Base-by-base conservation (phyloP, 1,140 invertebrate species). In the Tetramorium alpestre region DNA sequence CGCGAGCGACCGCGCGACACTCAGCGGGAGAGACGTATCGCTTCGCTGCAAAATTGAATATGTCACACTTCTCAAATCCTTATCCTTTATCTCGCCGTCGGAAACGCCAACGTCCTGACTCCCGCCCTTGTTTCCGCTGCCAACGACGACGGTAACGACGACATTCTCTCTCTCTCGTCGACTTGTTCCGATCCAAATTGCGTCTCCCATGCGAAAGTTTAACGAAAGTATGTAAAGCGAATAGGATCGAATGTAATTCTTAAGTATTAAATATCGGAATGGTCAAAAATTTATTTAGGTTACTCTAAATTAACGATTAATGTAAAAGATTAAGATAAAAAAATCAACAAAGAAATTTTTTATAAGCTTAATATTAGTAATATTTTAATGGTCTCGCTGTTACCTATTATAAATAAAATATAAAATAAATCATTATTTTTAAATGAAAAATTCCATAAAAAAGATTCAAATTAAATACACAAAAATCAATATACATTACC, bases 1-100 rank as follows among this genome's bases (percentile, higher is more conserved):
- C 22, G 60, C 58, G 18, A 78, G 10, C 44, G 18, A 78, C 60
- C 76, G 60, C 60, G 60, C 47, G 62, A 67, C 77, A 41, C 13
- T 67, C 62, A 67, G n/a, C 77, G 2, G 8, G 22, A 54, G 10
- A 60, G 69, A 73, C 65, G 64, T 85, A 77, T 76, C 47, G 70
- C 81, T 72, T 73, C 41, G 54, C 41, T 78, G 64, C 86, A 67
- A 85, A 88, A 88, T 88, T 88, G 87, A 88, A 88, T 88, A 85
- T 88, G 73, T 69, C 87, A 76, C 86, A 44, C 78, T 85, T 77
- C 47, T 69, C 81, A 67, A 85, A 88, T 85, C 62, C 51, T 77
- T 51, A 73, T 65, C 54, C 28, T 85, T 70, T 88, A 69, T 67
- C 82, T 78, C 11, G n/a, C 65, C 38, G 64, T 65, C 64, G 64